Evolutionary conservation across 1,140 invertebrate genomes (phyloP).

Genomic region (Zaprionus inermis): DNA sequence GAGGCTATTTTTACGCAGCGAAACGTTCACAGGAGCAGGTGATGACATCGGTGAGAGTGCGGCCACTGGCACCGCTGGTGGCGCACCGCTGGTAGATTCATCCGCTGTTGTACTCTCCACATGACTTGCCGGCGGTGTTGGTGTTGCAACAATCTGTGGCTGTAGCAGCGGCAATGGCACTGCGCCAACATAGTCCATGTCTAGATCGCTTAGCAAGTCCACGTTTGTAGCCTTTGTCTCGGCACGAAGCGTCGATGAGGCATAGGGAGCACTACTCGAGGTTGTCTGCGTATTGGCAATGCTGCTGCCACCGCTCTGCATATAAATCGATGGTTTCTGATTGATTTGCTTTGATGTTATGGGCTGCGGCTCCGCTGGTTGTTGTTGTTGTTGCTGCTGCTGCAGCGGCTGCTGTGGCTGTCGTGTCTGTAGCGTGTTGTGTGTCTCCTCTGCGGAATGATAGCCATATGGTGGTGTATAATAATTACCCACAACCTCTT

Average conservation of each 20-base stretch:
- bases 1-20: constrained; percentile 53
- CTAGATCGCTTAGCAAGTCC: constrained; percentile 89
- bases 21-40: constrained; percentile 15
- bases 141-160: constrained; percentile 58
- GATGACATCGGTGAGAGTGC: constrained; percentile 29
- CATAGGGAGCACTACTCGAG: constrained; percentile 67
- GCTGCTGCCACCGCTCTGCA: constrained; percentile 69
- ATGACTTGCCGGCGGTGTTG: constrained; percentile 60
- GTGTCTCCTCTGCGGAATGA: constrained; percentile 45
- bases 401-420: constrained; percentile 40
- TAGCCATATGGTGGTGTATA: constrained; percentile 78
- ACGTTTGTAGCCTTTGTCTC: constrained; percentile 84
- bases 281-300: constrained; percentile 77
- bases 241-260: constrained; percentile 46
- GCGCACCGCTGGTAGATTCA: constrained; percentile 1
- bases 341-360: too few species aligned
- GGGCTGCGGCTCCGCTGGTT: constrained; percentile 6
- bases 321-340: constrained; percentile 64
- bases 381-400: constrained; percentile 41
- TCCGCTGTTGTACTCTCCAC: constrained; percentile 13
- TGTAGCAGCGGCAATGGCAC: constrained; percentile 68
- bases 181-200: constrained; percentile 87
- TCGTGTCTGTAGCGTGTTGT: constrained; percentile 9
- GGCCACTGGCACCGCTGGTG: constrained; percentile 1
- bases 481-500: constrained; percentile 47